Percentiles rank a stretch among this genome's conserved stretches.
Evolutionary conservation across 1,140 invertebrate genomes (phyloP).

Genomic region (Hyles vespertilio): DNA sequence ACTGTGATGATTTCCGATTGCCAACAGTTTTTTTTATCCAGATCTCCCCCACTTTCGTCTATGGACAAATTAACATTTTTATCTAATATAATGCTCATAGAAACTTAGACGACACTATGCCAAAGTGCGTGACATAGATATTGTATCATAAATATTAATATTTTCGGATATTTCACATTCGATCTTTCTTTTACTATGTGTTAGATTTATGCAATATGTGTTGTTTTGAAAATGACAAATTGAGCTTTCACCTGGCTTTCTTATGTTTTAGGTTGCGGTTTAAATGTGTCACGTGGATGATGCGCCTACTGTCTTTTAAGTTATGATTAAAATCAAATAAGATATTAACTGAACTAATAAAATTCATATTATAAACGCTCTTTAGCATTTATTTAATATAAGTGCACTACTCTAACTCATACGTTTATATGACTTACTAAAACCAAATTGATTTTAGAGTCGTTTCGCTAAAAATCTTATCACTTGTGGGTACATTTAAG

Average conservation of each 20-base stretch:
- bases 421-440: too few relatives aligned
- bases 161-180: constrained; percentile 21
- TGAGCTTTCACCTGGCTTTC: constrained; percentile 3
- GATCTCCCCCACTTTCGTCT: constrained; percentile 56
- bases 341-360: too few relatives aligned
- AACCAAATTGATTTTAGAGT: too few relatives aligned
- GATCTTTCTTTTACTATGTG: constrained; percentile 21
- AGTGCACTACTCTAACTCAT: too few relatives aligned
- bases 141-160: constrained; percentile 48
- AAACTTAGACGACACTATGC: constrained; percentile 54
- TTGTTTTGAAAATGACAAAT: not conserved
- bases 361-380: too few relatives aligned
- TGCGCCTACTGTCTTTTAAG: too few relatives aligned
- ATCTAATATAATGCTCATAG: constrained; percentile 44
- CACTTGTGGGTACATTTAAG: too few relatives aligned
- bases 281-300: too few relatives aligned
- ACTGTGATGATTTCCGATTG: constrained; percentile 53
- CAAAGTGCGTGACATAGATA: constrained; percentile 54
- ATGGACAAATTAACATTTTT: constrained; percentile 63
- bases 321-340: too few relatives aligned
- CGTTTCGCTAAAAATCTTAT: too few relatives aligned
- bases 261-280: not conserved
- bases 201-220: constrained; percentile 19
- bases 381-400: too few relatives aligned
- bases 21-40: constrained; percentile 66